Evolutionary conservation across 2,888 invertebrate species (phyloP).

Genomic region (Drosophila neonasuta): DNA sequence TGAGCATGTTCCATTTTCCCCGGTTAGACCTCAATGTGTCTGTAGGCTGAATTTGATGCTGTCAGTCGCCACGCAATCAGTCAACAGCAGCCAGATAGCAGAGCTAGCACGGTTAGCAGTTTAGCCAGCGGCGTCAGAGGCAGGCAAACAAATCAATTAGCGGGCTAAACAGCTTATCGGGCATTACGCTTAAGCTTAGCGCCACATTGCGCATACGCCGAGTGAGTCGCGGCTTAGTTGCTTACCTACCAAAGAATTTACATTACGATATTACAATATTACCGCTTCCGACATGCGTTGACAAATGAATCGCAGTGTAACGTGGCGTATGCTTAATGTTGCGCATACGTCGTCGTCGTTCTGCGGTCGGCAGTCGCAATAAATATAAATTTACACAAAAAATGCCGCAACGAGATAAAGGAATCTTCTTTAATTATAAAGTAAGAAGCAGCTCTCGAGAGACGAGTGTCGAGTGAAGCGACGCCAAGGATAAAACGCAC

Average conservation of each 20-base stretch:
- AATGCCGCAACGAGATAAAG: conserved; percentile 35
- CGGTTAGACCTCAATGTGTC: conserved; percentile 57
- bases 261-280: conserved; percentile 30
- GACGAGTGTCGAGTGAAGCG: not conserved
- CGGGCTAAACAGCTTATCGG: conserved; percentile 49
- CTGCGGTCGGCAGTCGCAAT: conserved; percentile 19
- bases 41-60: conserved; percentile 22
- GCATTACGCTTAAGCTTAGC: conserved; percentile 36
- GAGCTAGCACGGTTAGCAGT: not conserved
- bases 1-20: conserved; percentile 44
- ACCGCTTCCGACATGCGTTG: conserved; percentile 26
- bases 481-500: conserved; percentile 24
- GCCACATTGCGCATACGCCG: conserved; percentile 31
- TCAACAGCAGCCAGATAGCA: conserved; percentile 36
- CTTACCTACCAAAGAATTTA: conserved; percentile 12
- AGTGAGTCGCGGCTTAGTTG: conserved; percentile 17
- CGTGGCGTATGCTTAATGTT: conserved; percentile 22
- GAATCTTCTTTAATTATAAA: conserved; percentile 44
- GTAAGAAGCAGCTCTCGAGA: conserved; percentile 17
- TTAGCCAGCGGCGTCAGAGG: not conserved
- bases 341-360: conserved; percentile 1
- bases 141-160: conserved; percentile 59
- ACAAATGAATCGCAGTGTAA: conserved; percentile 39
- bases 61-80: conserved; percentile 58
- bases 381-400: conserved; percentile 34